A percentile compares a stretch with the other conserved stretches of the same genome.
phyloP scores from a whole-genome alignment of 2,888 invertebrate genomes.

The Aleiodes alternator region DNA sequence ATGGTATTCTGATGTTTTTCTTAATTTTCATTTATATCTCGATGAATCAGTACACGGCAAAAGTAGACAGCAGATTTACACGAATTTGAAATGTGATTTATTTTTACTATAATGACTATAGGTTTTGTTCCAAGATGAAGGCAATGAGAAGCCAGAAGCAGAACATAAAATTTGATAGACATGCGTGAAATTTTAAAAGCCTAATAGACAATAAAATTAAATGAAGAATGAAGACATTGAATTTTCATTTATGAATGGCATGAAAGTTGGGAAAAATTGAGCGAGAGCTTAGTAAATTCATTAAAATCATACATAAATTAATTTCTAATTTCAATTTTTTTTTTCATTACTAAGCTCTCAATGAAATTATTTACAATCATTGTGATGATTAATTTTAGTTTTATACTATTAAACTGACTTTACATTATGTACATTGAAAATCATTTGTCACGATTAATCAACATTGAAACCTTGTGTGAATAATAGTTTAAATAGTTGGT shows the following conservation, averaged over 20 bases:
- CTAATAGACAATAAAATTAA: constrained; percentile 8
- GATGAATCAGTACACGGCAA: constrained; percentile 65
- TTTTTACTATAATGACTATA: background rate
- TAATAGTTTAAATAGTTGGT: background rate
- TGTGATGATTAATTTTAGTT: constrained; percentile 69
- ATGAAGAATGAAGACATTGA: constrained; percentile 25
- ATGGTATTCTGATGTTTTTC: background rate
- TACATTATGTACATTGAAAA: constrained; percentile 73
- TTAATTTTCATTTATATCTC: background rate
- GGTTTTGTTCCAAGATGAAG: constrained; percentile 41
- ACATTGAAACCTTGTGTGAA: constrained; percentile 47
- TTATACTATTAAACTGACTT: constrained; percentile 71
- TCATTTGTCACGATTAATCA: constrained; percentile 52
- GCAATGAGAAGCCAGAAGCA: constrained; percentile 51
- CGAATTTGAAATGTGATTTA: constrained; percentile 49
- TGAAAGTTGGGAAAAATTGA: constrained; percentile 57
- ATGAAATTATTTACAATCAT: constrained; percentile 70
- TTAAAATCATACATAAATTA: constrained; percentile 25
- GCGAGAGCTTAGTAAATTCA: constrained; percentile 64
- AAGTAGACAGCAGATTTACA: constrained; percentile 69
- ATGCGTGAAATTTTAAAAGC: constrained; percentile 53
- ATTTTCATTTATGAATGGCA: constrained; percentile 26
- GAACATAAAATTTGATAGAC: constrained; percentile 54
- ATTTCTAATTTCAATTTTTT: constrained; percentile 20
- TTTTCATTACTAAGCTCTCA: constrained; percentile 61